A percentile compares a stretch with the other conserved stretches of the same genome.
Conservation (phyloP, 2,888 invertebrate species). For the Platypus cylindrus region DNA sequence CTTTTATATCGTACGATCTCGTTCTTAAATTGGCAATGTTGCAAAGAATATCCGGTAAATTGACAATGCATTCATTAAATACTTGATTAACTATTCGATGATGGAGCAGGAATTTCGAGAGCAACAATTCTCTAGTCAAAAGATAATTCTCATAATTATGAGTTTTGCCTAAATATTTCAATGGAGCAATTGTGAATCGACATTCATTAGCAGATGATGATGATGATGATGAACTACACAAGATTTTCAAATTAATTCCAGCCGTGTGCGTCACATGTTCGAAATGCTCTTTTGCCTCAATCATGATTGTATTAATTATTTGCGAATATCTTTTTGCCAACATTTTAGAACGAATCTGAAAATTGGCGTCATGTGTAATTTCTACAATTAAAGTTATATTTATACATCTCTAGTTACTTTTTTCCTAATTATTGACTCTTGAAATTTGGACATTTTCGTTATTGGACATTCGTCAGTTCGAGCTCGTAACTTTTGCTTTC, state of each 20-base stretch:
- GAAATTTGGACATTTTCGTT: constrained; percentile 47
- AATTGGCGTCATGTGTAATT: too few species aligned
- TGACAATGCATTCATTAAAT: constrained; percentile 39
- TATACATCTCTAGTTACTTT: constrained; percentile 37
- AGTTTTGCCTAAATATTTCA: constrained; percentile 51
- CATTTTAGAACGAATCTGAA: constrained; percentile 9
- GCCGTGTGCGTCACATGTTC: constrained; percentile 46
- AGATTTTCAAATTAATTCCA: constrained; percentile 51
- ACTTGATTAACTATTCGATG: constrained; percentile 51
- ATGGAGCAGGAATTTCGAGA: constrained; percentile 45
- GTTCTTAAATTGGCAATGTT: constrained; percentile 14
- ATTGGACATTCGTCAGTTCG: constrained; percentile 46
- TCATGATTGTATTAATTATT: constrained; percentile 40
- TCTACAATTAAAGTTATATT: too few species aligned
- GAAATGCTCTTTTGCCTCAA: constrained; percentile 46
- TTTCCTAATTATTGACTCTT: constrained; percentile 47
- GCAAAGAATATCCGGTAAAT: constrained; percentile 43
- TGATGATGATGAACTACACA: constrained; percentile 39
- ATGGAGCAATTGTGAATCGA: constrained; percentile 39
- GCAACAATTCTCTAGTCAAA: constrained; percentile 42
- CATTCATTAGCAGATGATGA: constrained; percentile 36
- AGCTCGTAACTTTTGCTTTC: constrained; percentile 39
- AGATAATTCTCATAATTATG: constrained; percentile 45
- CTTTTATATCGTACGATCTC: constrained; percentile 21
- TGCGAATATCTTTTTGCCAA: constrained; percentile 44